Evolutionary conservation across 2,797 vertebrate genomes (phyloP).

Genomic region (Periophthalmus magnuspinnatus): DNA sequence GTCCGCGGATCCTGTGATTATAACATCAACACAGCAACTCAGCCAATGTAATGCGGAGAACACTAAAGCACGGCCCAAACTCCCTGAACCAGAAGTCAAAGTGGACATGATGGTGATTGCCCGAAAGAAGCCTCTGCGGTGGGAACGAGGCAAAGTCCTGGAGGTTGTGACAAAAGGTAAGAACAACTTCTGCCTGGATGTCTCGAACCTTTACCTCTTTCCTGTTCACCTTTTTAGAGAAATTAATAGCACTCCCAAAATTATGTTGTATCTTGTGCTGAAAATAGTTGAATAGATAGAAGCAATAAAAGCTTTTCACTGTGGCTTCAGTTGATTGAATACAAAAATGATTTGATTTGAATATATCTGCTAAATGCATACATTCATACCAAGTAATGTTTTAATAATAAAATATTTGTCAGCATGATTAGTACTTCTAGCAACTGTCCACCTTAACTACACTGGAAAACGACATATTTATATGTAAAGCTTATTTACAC

Average conservation of each 20-base stretch:
- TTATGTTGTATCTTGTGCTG: neutral
- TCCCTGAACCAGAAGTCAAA: conserved; percentile 53
- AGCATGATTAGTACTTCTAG: no score
- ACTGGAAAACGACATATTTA: no score
- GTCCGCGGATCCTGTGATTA: neutral
- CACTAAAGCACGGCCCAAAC: conserved; percentile 1
- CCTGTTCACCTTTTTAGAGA: neutral
- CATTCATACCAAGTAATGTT: no score
- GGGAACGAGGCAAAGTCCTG: conserved; percentile 63
- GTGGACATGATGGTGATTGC: conserved; percentile 62
- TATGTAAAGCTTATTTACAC: no score
- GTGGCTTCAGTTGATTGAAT: neutral
- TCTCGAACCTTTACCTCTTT: neutral
- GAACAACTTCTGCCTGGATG: neutral
- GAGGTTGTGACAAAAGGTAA: conserved; percentile 62
- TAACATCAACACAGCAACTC: conserved; percentile 36
- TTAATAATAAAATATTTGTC: no score
- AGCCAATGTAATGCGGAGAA: conserved; percentile 30
- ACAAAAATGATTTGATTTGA: neutral
- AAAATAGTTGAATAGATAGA: neutral
- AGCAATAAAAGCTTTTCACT: no score
- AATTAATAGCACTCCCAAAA: neutral
- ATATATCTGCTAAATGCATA: neutral
- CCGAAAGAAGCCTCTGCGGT: conserved; percentile 50
- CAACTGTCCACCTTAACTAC: no score